Evolutionary conservation across 2,113 vertebrate species (phyloP), one percentile per base, ranked within the genome.

Genomic region (Boleophthalmus pectinirostris): DNA sequence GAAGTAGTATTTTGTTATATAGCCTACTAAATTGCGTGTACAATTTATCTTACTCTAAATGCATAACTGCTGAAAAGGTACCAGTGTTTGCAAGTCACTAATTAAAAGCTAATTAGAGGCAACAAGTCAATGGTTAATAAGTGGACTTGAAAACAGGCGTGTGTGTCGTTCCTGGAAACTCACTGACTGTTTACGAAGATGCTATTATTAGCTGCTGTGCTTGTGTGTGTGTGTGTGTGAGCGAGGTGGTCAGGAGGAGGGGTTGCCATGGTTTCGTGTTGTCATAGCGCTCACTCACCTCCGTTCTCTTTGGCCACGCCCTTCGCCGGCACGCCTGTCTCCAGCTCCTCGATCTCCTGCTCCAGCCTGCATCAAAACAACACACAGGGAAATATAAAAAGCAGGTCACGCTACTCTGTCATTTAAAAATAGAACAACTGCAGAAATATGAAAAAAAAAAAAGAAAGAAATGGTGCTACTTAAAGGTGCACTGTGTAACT

Each of bases 321-420:
- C 91, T 0, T 84, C 53, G 72, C 86, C 0, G 92, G 87, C 12
- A 84, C 84, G 0, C 93, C 86, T 0, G 91, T 96, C 90, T 99
- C 97, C 83, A 99, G 91, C 0, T 82, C 89, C 71, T 97, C 96
- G 9, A 99, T 94, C 83, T 97, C 97, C 84, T 93, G 93, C 89
- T 97, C 97, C 82, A 98, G 90, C 91, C 96, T 98, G 87, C 25
- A 61, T 33, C 21, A 68, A 71, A 71, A 78, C 21, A 71, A 77
- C 64, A 73, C 23, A 70, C 10, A 11, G 38, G 38, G 38, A 10
- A 43, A 43, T 11, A 43, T 0, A 11, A 53, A 43, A 20, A 70
- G 47, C 35, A 49, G 7, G 8, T 6, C 33, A 67, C 51, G 20
- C 15, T 45, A 60, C 49, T 47, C 57, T 0, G 29, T 38, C 29